Percentiles rank a stretch among this genome's conserved stretches.
Evolutionary conservation across 2,113 vertebrate species (phyloP).

Genomic region (Dipodomys stephensi): DNA sequence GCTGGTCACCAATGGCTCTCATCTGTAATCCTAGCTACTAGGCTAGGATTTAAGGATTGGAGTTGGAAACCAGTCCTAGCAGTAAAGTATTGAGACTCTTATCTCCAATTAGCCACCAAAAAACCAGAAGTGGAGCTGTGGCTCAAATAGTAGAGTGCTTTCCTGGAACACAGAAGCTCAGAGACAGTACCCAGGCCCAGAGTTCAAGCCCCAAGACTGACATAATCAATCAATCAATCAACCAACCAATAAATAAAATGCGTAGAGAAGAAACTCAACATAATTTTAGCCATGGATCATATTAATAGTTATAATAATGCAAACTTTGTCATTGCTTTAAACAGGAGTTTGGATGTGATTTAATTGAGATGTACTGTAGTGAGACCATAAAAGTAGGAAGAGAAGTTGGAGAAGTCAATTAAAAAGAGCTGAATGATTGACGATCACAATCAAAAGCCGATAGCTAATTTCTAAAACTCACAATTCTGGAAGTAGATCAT

Average conservation of each 20-base stretch:
- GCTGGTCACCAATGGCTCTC: too few relatives aligned
- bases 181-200: too few relatives aligned
- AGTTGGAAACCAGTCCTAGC: too few relatives aligned
- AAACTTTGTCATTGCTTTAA: neutral
- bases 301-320: neutral
- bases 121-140: too few relatives aligned
- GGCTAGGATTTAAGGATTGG: too few relatives aligned
- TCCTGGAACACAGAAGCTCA: too few relatives aligned
- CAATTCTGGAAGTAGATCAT: neutral
- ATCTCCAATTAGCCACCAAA: too few relatives aligned
- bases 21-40: too few relatives aligned
- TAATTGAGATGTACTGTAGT: neutral
- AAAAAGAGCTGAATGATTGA: neutral
- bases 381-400: neutral
- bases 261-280: neutral
- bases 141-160: too few relatives aligned
- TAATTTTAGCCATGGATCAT: neutral
- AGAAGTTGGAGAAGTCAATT: neutral
- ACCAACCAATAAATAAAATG: neutral
- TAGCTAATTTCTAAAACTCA: slow-evolving; percentile 21
- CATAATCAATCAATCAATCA: too few relatives aligned
- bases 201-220: too few relatives aligned
- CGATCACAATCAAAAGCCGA: neutral
- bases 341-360: neutral
- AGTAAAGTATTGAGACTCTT: too few relatives aligned